Evolutionary conservation across 2,797 vertebrate genomes (phyloP).

Genomic region (Pseudomugil gertrudae): DNA sequence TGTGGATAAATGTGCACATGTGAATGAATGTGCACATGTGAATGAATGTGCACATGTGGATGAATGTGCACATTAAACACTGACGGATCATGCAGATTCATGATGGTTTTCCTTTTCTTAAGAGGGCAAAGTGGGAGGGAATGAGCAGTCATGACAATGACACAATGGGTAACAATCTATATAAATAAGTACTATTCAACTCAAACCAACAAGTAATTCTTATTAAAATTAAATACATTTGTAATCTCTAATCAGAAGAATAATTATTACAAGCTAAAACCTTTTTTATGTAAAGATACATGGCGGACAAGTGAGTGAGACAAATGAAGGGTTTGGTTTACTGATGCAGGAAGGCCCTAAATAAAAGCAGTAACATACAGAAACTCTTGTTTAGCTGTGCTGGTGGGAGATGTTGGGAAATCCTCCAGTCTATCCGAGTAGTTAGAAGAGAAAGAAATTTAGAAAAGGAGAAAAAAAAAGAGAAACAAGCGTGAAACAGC

Average conservation of each 20-base stretch:
- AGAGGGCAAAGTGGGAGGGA: slow-evolving; percentile 15
- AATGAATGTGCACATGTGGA: background rate
- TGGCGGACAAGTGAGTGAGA: slow-evolving; percentile 45
- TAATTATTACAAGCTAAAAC: background rate
- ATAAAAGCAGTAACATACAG: slow-evolving; percentile 89
- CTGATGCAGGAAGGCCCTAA: slow-evolving; percentile 58
- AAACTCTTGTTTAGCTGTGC: slow-evolving; percentile 99
- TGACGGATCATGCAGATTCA: slow-evolving; percentile 55
- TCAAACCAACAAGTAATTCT: no score
- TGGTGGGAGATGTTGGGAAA: slow-evolving; percentile 99
- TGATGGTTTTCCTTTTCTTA: slow-evolving; percentile 14
- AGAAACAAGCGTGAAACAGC: slow-evolving; percentile 54
- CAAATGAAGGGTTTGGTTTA: slow-evolving; percentile 54
- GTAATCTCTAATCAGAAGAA: no score
- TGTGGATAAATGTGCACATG: slow-evolving; percentile 20
- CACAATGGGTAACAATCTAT: background rate
- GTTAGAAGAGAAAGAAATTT: slow-evolving; percentile 76
- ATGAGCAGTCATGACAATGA: slow-evolving; percentile 24
- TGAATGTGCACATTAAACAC: slow-evolving; percentile 36
- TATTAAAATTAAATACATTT: no score
- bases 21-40: slow-evolving; percentile 38
- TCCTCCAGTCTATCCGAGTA: slow-evolving; percentile 95
- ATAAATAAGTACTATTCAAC: background rate
- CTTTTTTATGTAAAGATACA: slow-evolving; percentile 45
- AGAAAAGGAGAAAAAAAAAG: slow-evolving; percentile 28